Percentiles rank a stretch among this genome's conserved stretches.
phyloP scores from a whole-genome alignment of 2,113 vertebrate genomes.

The Machaerirhynchus nigripectus region DNA sequence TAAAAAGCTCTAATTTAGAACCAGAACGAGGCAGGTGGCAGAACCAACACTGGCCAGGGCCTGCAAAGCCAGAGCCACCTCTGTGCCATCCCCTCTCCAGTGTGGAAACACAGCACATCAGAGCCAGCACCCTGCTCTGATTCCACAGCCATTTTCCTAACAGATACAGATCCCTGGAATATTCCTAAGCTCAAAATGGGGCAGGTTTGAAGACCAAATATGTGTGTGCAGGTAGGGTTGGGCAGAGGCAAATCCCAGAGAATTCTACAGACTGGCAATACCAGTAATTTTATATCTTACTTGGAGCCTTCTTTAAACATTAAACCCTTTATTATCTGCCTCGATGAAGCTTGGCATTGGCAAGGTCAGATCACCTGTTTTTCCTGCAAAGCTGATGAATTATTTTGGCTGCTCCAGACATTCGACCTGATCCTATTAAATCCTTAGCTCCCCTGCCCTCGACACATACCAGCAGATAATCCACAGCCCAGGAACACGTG shows the following conservation, averaged over 20 bases:
- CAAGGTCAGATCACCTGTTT: not conserved
- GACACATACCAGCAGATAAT: not conserved
- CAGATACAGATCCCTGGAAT: not conserved
- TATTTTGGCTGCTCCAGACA: not conserved
- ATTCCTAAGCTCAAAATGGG: not conserved
- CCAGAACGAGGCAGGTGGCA: not conserved
- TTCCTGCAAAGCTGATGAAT: conserved; percentile 2
- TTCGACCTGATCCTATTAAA: not conserved
- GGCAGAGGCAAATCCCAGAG: not conserved
- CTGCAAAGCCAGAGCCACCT: not conserved
- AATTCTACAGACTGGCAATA: fast-evolving
- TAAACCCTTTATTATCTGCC: not conserved
- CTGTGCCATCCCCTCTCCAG: not conserved
- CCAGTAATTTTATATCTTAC: not conserved
- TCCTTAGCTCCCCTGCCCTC: not conserved
- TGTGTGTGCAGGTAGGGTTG: not conserved
- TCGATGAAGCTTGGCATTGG: not conserved
- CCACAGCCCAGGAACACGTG: not conserved
- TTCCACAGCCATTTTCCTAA: too few relatives aligned
- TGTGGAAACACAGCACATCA: too few relatives aligned
- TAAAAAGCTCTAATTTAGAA: not conserved
- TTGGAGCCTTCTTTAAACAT: not conserved
- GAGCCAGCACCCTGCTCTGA: not conserved
- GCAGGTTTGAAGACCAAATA: not conserved
- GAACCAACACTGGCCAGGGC: not conserved